Conservation (phyloP, 2,113 vertebrate species). For the Hippocampus comes region DNA sequence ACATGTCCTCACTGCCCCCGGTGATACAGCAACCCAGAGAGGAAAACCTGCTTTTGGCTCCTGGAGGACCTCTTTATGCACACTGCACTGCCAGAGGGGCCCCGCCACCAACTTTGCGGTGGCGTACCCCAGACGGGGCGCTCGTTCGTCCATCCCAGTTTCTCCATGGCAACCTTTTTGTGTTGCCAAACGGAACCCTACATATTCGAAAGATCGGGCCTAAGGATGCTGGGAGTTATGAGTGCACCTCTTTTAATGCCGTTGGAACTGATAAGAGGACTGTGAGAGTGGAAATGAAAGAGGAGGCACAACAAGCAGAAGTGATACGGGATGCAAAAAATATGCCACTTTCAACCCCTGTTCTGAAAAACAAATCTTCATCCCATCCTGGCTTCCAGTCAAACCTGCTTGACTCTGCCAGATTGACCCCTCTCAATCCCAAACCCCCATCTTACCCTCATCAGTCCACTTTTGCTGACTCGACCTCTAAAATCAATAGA, state of each 20-base stretch:
- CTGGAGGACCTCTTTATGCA: constrained; percentile 75
- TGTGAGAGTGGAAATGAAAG: constrained; percentile 71
- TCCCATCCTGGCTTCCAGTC: constrained; percentile 14
- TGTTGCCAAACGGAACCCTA: constrained; percentile 92
- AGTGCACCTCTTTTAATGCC: constrained; percentile 83
- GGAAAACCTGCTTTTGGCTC: constrained; percentile 77
- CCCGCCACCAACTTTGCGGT: constrained; percentile 80
- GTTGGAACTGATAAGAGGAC: constrained; percentile 79
- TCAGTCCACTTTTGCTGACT: constrained; percentile 16
- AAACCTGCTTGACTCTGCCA: constrained; percentile 26
- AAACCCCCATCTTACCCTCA: constrained; percentile 12
- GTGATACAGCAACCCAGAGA: constrained; percentile 79
- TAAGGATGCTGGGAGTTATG: constrained; percentile 80
- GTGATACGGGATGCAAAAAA: constrained; percentile 21
- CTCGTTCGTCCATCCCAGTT: constrained; percentile 87
- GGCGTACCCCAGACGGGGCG: constrained; percentile 80
- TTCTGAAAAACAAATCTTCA: constrained; percentile 26
- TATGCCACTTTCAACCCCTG: constrained; percentile 3
- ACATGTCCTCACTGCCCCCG: constrained; percentile 84
- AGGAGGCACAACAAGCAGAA: constrained; percentile 4
- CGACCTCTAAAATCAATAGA: constrained; percentile 40
- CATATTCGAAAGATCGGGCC: constrained; percentile 76
- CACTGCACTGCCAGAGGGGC: constrained; percentile 84
- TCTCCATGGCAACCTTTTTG: constrained; percentile 84
- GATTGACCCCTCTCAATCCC: constrained; percentile 17